Evolutionary conservation across 2,113 vertebrate species (phyloP).

Genomic region (Catagonus wagneri): DNA sequence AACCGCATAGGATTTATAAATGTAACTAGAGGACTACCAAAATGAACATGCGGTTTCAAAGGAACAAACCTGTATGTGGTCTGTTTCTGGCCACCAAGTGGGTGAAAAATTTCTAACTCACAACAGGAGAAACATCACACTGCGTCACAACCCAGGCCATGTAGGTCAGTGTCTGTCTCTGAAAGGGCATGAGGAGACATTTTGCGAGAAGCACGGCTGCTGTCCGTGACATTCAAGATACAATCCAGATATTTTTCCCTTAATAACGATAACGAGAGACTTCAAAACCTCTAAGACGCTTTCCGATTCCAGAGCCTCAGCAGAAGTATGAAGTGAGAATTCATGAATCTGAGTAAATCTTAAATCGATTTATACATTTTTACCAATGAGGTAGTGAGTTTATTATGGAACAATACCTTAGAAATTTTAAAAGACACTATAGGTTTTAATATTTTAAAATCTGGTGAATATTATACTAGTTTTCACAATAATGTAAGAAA

Average conservation of each 20-base stretch:
- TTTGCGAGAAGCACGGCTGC: not conserved
- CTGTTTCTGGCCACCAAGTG: constrained; percentile 64
- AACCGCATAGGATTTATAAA: constrained; percentile 56
- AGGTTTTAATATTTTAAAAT: constrained; percentile 58
- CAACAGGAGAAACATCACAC: not conserved
- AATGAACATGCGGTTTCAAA: not conserved
- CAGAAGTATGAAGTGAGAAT: not conserved
- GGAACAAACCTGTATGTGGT: constrained; percentile 62
- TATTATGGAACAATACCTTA: not conserved
- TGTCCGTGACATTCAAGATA: not conserved
- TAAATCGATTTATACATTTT: not conserved
- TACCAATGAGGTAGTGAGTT: not conserved
- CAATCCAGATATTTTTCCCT: constrained; percentile 3
- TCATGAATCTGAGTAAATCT: constrained; percentile 46
- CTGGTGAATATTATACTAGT: not conserved
- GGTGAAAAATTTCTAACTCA: constrained; percentile 62
- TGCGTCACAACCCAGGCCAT: constrained; percentile 26
- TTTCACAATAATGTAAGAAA: constrained; percentile 17
- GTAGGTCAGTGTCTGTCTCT: constrained; percentile 32
- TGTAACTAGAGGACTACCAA: not conserved
- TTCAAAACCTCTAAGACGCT: not conserved
- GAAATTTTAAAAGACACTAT: constrained; percentile 8
- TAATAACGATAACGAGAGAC: not conserved
- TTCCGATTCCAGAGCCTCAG: constrained; percentile 49
- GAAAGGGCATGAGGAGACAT: not conserved